These are phyloP conservation scores for Dichetophora obliterata DNA, from an alignment of 2,888 invertebrate genomes.

Conservation along the genomic window DNA sequence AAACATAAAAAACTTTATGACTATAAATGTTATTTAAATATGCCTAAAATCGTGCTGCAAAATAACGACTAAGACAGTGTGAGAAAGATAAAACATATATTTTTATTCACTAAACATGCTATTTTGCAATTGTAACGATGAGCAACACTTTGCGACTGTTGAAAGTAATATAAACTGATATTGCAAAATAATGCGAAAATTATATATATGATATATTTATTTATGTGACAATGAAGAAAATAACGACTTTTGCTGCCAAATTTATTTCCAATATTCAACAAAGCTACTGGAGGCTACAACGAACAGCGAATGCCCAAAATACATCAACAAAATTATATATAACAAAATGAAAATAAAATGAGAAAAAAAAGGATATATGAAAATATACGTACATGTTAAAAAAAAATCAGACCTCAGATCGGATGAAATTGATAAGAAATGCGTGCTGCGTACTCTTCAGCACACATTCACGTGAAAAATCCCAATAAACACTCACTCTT, in stretches of 20 bases:
- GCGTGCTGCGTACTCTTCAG: too few species aligned
- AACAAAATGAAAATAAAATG: background rate
- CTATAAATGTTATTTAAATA: background rate
- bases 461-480: background rate
- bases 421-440: conserved; percentile 27
- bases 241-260: background rate
- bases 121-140: background rate
- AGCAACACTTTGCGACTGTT: background rate
- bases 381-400: background rate
- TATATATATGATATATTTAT: background rate
- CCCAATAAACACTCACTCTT: background rate
- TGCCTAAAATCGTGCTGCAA: background rate
- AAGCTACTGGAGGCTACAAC: background rate
- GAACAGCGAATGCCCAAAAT: background rate
- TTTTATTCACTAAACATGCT: conserved; percentile 3
- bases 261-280: background rate
- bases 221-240: background rate
- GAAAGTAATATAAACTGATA: background rate
- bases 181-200: background rate
- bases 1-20: background rate
- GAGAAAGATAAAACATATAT: background rate
- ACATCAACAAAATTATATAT: background rate
- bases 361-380: too few species aligned
- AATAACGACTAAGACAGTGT: background rate
- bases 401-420: conserved; percentile 12